phyloP scores from a whole-genome alignment of 2,113 vertebrate species.

The Oncorhynchus nerka region DNA sequence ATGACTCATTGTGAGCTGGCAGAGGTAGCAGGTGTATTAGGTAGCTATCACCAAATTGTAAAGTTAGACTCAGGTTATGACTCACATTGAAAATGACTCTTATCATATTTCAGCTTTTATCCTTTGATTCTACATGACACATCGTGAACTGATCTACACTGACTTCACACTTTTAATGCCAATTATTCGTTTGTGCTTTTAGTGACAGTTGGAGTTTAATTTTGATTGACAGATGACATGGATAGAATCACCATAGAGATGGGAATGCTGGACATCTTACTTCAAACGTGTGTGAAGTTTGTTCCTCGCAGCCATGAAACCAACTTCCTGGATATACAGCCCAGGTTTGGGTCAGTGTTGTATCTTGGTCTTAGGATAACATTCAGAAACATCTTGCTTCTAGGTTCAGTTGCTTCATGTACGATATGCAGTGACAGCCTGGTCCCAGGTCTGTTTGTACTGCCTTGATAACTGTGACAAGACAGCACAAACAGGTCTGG shows the following conservation, averaged over 20 bases:
- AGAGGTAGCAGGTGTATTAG: too few relatives aligned
- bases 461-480: too few relatives aligned
- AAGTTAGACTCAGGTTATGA: too few relatives aligned
- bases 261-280: slow-evolving; percentile 75
- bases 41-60: too few relatives aligned
- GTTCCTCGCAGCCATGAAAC: slow-evolving; percentile 73
- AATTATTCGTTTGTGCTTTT: neutral
- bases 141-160: too few relatives aligned
- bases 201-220: neutral
- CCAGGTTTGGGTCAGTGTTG: slow-evolving; percentile 67
- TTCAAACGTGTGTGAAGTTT: slow-evolving; percentile 72
- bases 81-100: too few relatives aligned
- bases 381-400: neutral
- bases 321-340: slow-evolving; percentile 72
- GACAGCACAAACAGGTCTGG: too few relatives aligned
- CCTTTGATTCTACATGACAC: too few relatives aligned
- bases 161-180: neutral
- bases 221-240: slow-evolving; percentile 64
- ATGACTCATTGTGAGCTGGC: too few relatives aligned
- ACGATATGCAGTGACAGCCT: too few relatives aligned
- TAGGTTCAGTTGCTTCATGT: neutral
- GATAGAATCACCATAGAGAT: slow-evolving; percentile 77
- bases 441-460: too few relatives aligned
- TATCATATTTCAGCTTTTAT: too few relatives aligned
- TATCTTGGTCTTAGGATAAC: neutral